Conservation (phyloP, 1,140 invertebrate genomes). For the Euura saliciscinereae region DNA sequence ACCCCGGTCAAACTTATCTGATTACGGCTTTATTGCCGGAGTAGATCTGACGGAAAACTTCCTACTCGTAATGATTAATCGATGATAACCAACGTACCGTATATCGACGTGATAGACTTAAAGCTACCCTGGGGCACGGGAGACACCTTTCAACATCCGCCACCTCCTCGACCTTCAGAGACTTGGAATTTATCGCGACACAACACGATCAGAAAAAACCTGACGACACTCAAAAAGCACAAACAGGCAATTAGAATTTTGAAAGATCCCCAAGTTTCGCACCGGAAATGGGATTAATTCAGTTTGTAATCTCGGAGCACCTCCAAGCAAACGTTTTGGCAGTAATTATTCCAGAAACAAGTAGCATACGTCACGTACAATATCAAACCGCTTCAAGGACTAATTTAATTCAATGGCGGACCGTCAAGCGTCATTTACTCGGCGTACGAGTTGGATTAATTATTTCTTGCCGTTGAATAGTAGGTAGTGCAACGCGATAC, state of each 20-base stretch:
- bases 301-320: too few species aligned
- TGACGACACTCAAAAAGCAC: background rate
- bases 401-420: background rate
- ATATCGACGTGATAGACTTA: background rate
- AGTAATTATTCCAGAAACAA: background rate
- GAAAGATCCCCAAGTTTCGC: too few species aligned
- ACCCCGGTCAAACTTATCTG: background rate
- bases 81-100: background rate
- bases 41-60: background rate
- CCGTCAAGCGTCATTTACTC: background rate
- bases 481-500: background rate
- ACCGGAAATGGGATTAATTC: too few species aligned
- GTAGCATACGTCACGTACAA: background rate
- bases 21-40: background rate
- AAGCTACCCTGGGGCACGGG: background rate
- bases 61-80: constrained; percentile 2
- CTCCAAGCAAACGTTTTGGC: background rate
- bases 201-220: background rate
- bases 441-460: background rate
- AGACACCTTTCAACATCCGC: background rate
- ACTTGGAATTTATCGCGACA: background rate
- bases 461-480: background rate
- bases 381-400: background rate
- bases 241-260: background rate
- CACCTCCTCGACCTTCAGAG: background rate